phyloP scores from a whole-genome alignment of 2,113 vertebrate genomes.

The Plecturocebus donacophilus region DNA sequence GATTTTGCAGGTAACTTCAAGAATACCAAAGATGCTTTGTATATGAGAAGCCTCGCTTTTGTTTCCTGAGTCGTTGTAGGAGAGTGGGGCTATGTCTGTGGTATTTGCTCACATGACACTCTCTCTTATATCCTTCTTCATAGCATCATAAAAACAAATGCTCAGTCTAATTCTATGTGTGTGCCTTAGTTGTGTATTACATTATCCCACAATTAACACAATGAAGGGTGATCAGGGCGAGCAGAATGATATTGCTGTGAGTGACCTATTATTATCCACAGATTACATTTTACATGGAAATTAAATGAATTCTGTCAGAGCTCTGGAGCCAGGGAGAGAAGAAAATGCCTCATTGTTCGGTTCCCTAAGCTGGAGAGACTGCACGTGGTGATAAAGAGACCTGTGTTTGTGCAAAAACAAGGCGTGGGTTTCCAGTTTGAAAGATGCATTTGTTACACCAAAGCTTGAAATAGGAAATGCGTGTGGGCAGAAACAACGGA shows the following conservation, averaged over 20 bases:
- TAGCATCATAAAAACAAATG: slow-evolving; percentile 67
- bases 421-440: slow-evolving; percentile 54
- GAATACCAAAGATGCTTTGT: neutral
- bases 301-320: slow-evolving; percentile 74
- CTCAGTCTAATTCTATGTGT: slow-evolving; percentile 57
- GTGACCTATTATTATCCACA: slow-evolving; percentile 82
- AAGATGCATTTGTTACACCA: slow-evolving; percentile 63
- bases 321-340: slow-evolving; percentile 29
- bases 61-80: neutral
- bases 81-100: neutral
- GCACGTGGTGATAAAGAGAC: slow-evolving; percentile 43
- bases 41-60: neutral
- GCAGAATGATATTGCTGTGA: slow-evolving; percentile 73
- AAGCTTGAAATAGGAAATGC: slow-evolving; percentile 55
- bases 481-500: slow-evolving; percentile 61
- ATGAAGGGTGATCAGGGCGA: slow-evolving; percentile 72
- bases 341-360: slow-evolving; percentile 72
- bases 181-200: slow-evolving; percentile 18
- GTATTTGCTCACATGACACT: neutral
- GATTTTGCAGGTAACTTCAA: neutral
- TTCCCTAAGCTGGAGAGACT: slow-evolving; percentile 43
- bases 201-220: slow-evolving; percentile 81
- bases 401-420: slow-evolving; percentile 61
- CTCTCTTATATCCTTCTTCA: neutral
- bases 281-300: slow-evolving; percentile 76